Conservation (phyloP, 2,113 vertebrate genomes). For the Channa maculata region DNA sequence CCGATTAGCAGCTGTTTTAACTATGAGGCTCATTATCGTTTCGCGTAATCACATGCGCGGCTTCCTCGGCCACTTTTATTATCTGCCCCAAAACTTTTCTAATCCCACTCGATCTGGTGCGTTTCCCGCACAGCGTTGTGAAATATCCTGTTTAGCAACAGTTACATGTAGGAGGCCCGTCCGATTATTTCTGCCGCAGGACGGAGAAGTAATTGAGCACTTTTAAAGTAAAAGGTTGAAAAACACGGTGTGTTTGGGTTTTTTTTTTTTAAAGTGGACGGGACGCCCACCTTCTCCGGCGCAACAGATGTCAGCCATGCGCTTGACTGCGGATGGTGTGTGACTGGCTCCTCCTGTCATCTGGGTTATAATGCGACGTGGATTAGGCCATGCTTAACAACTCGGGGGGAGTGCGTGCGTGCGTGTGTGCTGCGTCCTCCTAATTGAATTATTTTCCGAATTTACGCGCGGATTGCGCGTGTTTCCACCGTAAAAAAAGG, state of each 20-base stretch:
- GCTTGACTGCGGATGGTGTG: conserved; percentile 55
- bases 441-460: neutral
- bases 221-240: neutral
- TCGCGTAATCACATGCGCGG: conserved; percentile 29
- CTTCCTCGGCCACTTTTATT: neutral
- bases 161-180: conserved; percentile 33
- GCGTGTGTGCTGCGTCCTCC: neutral
- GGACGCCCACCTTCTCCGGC: conserved; percentile 58
- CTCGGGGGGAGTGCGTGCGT: conserved; percentile 6
- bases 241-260: neutral
- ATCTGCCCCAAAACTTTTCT: conserved; percentile 27
- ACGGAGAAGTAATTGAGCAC: neutral
- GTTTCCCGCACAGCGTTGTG: conserved; percentile 31
- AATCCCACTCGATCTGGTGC: neutral
- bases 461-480: conserved; percentile 32
- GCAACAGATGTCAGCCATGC: conserved; percentile 83
- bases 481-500: neutral
- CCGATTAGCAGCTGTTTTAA: conserved; percentile 10
- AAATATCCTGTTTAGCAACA: conserved; percentile 41
- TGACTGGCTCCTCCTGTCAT: conserved; percentile 59
- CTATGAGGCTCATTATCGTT: neutral
- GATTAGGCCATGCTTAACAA: conserved; percentile 63
- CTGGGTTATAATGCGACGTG: conserved; percentile 60
- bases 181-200: conserved; percentile 24
- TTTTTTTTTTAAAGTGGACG: conserved; percentile 55